Base-by-base conservation (phyloP, 2,113 vertebrate genomes). In the Zosterops borbonicus region DNA sequence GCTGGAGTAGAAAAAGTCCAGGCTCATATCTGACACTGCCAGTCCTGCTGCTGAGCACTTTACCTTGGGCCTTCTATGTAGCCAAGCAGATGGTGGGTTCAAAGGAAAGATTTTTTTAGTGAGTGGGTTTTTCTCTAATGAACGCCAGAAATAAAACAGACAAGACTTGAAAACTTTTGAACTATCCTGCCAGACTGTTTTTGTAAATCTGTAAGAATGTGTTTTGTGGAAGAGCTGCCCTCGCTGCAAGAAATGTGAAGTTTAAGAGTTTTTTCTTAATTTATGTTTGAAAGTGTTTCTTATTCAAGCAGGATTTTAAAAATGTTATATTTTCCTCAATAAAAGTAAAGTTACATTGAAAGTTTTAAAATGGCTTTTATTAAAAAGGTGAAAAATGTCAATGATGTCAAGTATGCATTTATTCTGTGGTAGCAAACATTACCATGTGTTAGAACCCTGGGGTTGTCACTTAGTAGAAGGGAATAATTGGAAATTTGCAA, bases 271-370 rank as follows among this genome's bases (percentile, higher is more conserved):
- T 94, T 85, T 88, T 78, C 77, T 79, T 90, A 81, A 89, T 89
- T 94, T 91, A 84, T 86, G 76, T 50, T 87, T 74, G 63, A 79
- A 89, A 88, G 22, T 62, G 20, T 96, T 96, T 96, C 77, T 93
- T 93, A 96, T 55, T 95, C 64, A 76, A 89, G 83, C 53, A 80
- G 41, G 63, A 47, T 64, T 96, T 97, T 95, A 67, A 8, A 97
- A 84, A 82, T 73, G 42, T 42, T 96, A 42, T 95, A 94, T 96
- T 97, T 97, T 96, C 86, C 50, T 88, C 85, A 89, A 65, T 85
- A 90, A 92, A 92, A 91, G 69, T n/a, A 16, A 53, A 87, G 23
- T 76, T 59, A 82, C 4, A 0, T 69, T 85, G 33, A 35, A 68
- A 90, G 23, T 75, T 92, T 91, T 89, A 24, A 75, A 78, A 65